Percentiles rank a stretch among this genome's conserved stretches.
Evolutionary conservation across 1,140 invertebrate species (phyloP).

Genomic region (Cydia pomonella): DNA sequence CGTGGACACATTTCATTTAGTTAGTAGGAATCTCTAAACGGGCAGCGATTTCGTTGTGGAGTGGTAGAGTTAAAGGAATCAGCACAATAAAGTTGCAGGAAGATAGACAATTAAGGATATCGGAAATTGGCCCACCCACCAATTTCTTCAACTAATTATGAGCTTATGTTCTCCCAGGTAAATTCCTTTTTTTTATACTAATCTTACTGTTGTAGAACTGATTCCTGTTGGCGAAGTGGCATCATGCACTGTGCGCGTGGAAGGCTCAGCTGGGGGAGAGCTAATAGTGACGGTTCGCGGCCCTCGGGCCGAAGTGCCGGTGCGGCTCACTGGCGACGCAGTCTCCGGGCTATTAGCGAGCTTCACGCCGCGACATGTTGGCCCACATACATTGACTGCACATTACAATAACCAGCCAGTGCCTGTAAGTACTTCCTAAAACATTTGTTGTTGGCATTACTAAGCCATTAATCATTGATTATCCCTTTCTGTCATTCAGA

Average conservation of each 20-base stretch:
- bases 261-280: slow-evolving; percentile 92
- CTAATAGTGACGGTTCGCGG: slow-evolving; percentile 93
- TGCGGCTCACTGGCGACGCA: slow-evolving; percentile 93
- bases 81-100: no score
- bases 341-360: slow-evolving; percentile 93
- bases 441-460: no score
- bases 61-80: no score
- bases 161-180: not conserved
- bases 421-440: slow-evolving; percentile 57
- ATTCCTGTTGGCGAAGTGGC: slow-evolving; percentile 93
- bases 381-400: slow-evolving; percentile 93
- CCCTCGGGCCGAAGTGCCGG: slow-evolving; percentile 89
- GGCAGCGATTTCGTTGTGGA: no score
- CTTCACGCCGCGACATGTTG: slow-evolving; percentile 94
- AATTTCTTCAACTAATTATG: no score
- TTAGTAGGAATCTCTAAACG: no score
- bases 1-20: no score
- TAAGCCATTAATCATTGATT: no score
- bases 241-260: slow-evolving; percentile 94
- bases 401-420: slow-evolving; percentile 95
- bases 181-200: not conserved
- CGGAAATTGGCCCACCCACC: no score
- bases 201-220: slow-evolving; percentile 83
- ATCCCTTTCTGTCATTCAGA: no score
- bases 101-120: no score